Base-by-base conservation (phyloP, 2,797 vertebrate genomes). In the Myripristis jacobus region DNA sequence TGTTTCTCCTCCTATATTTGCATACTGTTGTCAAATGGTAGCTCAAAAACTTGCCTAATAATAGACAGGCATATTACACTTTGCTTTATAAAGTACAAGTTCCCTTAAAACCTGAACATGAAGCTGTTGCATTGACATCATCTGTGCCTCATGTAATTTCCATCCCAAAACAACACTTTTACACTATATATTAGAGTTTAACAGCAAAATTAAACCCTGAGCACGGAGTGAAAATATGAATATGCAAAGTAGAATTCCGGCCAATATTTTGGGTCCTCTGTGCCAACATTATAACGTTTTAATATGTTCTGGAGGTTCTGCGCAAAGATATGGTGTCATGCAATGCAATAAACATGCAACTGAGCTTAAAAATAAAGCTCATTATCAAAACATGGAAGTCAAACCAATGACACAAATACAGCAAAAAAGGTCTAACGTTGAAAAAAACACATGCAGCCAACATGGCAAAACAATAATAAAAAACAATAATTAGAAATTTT, bases 271-370 rank as follows among this genome's bases (percentile, higher is more conserved):
- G 36, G 10, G 57, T 65, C 10, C 22, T 29, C 16, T 54, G n/a
- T 22, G 13, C 58, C 38, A 6, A 18, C 21, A 44, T 79, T 52
- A 65, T 70, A 81, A 63, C 16, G 58, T 34, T 70, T 65, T 24
- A 50, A 69, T 34, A 46, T 31, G 36, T 34, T 61, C 53, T 70
- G 29, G 73, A 72, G 57, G 66, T 66, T 57, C 36, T 50, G 71
- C 4, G n/a, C 60, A 75, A 46, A 82, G n/a, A 66, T 66, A 41
- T 66, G 51, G 25, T 29, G 27, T n/a, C 82, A 80, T 83, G 82
- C 79, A 81, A 44, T 53, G 38, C 48, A 78, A 65, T 52, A 12
- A 75, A 72, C 81, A 82, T 81, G 82, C 76, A 87, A 51, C 64
- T 43, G 41, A 77, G 56, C 56, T 47, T 58, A 15, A 41, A 55